Evolutionary conservation across 2,888 invertebrate species (phyloP).

Genomic region (Xylocampa areola): DNA sequence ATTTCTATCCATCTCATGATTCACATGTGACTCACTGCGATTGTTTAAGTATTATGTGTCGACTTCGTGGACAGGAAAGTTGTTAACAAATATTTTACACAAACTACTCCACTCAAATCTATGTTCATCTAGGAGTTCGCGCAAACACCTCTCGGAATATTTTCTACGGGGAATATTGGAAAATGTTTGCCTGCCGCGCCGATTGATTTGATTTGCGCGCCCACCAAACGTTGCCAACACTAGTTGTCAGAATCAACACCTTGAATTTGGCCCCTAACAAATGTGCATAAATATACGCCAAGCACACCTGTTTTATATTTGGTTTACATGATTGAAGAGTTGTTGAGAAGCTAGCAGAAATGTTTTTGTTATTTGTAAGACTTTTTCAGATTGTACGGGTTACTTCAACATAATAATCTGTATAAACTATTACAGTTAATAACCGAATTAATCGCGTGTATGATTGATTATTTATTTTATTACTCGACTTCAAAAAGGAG

Average conservation of each 20-base stretch:
- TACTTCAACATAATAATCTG: too few relatives aligned
- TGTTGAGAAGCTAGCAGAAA: neutral
- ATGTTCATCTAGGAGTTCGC: constrained; percentile 55
- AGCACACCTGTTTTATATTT: constrained; percentile 32
- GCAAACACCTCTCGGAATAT: constrained; percentile 65
- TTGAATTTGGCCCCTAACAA: constrained; percentile 42
- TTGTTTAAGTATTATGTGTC: too few relatives aligned
- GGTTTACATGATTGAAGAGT: constrained; percentile 7
- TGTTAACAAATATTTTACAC: neutral
- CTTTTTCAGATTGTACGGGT: too few relatives aligned
- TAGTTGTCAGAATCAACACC: constrained; percentile 62
- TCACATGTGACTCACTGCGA: too few relatives aligned
- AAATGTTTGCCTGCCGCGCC: constrained; percentile 75
- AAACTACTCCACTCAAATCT: constrained; percentile 25
- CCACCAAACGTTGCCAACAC: constrained; percentile 61
- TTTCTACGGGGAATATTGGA: constrained; percentile 73
- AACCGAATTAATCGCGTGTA: too few relatives aligned
- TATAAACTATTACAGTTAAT: too few relatives aligned
- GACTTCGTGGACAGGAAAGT: too few relatives aligned
- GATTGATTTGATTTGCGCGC: constrained; percentile 79
- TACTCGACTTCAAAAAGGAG: too few relatives aligned
- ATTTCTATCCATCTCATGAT: too few relatives aligned
- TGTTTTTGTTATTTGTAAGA: neutral
- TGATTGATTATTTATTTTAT: too few relatives aligned
- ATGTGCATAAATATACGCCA: constrained; percentile 50